These are phyloP conservation scores for Arge pagana DNA, from an alignment of 2,888 invertebrate species.

Conservation along the genomic window DNA sequence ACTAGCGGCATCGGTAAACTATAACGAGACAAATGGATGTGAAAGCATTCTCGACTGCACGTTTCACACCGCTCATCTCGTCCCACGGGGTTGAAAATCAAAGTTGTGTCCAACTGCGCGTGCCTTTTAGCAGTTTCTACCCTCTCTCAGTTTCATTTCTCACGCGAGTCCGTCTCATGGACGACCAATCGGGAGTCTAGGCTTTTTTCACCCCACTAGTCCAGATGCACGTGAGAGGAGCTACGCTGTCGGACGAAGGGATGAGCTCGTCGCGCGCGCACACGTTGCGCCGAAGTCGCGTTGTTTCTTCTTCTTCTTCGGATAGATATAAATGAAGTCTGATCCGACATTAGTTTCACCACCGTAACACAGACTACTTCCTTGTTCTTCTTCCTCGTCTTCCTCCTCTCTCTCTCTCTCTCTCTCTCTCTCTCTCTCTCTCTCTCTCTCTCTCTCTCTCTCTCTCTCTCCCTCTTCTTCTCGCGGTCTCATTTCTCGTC, in stretches of 20 bases:
- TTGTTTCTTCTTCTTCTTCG: background rate
- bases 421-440: constrained; percentile 3
- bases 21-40: constrained; percentile 54
- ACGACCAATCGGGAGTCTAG: too few relatives aligned
- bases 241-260: background rate
- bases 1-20: constrained; percentile 47
- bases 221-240: constrained; percentile 4
- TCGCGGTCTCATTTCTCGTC: background rate
- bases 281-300: constrained; percentile 9
- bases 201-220: too few relatives aligned
- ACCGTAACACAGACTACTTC: constrained; percentile 19
- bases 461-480: background rate
- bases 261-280: constrained; percentile 11
- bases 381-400: too few relatives aligned
- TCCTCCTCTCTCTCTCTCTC: too few relatives aligned
- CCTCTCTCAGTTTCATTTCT: background rate
- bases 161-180: too few relatives aligned
- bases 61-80: constrained; percentile 21
- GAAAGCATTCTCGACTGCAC: constrained; percentile 31
- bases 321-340: constrained; percentile 44
- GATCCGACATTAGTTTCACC: constrained; percentile 34
- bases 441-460: constrained; percentile 17
- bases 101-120: constrained; percentile 40
- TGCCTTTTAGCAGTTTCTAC: constrained; percentile 7
- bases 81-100: constrained; percentile 36